Evolutionary conservation across 2,113 vertebrate species (phyloP).

Genomic region (Choloepus hoffmanni): DNA sequence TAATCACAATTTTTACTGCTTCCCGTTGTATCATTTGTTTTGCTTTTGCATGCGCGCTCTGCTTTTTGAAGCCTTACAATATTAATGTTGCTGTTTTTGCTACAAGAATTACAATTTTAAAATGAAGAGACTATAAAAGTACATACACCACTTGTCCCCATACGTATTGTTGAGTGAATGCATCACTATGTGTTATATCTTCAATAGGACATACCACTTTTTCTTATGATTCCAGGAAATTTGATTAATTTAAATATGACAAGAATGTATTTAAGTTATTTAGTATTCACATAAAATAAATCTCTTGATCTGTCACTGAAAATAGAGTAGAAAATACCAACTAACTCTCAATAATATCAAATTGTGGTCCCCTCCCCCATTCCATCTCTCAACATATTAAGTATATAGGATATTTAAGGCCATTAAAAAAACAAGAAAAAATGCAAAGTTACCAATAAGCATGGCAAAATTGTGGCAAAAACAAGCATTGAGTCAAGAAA

Average conservation of each 20-base stretch:
- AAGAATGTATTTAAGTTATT: slow-evolving; percentile 6
- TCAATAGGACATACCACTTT: not conserved
- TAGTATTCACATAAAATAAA: slow-evolving; percentile 43
- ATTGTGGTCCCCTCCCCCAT: not conserved
- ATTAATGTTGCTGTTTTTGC: slow-evolving; percentile 39
- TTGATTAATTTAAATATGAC: slow-evolving; percentile 38
- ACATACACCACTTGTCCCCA: not conserved
- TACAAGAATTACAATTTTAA: not conserved
- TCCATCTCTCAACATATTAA: not conserved
- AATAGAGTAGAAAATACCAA: slow-evolving; percentile 13
- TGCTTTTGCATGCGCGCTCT: slow-evolving; percentile 23
- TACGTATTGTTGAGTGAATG: not conserved
- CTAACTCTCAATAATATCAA: not conserved
- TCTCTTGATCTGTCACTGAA: not conserved
- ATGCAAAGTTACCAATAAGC: not conserved
- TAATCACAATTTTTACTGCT: slow-evolving; percentile 74
- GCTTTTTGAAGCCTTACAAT: slow-evolving; percentile 37
- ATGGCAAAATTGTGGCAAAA: not conserved
- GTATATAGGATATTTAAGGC: not conserved
- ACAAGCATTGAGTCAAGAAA: not conserved
- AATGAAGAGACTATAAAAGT: not conserved
- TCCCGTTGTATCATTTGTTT: slow-evolving; percentile 66
- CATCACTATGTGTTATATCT: no score
- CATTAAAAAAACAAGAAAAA: not conserved
- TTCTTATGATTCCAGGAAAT: not conserved